Percentiles rank a stretch among this genome's conserved stretches.
phyloP scores from a whole-genome alignment of 2,797 vertebrate species.

The Babyrousa celebensis region DNA sequence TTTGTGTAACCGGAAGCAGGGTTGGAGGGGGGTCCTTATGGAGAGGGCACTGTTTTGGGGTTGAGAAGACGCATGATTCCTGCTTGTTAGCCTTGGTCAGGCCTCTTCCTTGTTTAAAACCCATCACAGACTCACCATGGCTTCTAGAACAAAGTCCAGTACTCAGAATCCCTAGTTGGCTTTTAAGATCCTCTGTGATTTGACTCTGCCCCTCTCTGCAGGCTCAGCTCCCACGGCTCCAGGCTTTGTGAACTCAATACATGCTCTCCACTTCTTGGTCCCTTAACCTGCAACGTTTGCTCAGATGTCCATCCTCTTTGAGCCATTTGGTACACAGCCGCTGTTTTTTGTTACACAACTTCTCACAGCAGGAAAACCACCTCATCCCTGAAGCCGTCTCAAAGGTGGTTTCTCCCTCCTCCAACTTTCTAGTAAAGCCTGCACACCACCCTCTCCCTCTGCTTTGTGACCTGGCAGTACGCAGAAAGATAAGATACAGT shows the following conservation, averaged over 20 bases:
- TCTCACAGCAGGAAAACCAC: not conserved
- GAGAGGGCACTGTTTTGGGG: not conserved
- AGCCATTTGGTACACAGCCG: not conserved
- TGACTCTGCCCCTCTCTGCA: not conserved
- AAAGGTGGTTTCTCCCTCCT: not conserved
- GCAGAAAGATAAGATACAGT: not conserved
- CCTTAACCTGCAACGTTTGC: not conserved
- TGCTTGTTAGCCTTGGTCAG: not conserved
- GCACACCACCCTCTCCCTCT: not conserved
- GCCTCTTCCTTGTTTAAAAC: not conserved
- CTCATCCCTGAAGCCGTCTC: not conserved
- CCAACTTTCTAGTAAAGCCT: not conserved
- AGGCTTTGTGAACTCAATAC: not conserved
- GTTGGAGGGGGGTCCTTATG: not conserved
- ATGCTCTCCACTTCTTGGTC: not conserved
- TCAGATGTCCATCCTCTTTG: not conserved
- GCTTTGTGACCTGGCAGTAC: not conserved
- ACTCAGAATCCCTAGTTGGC: not conserved
- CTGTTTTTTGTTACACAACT: not conserved
- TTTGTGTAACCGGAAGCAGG: accelerated
- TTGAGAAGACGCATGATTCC: not conserved
- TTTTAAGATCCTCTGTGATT: not conserved
- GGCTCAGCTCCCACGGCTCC: not conserved
- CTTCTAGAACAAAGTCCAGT: not conserved
- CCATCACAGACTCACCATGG: not conserved